Percentiles rank a stretch among this genome's conserved stretches.
phyloP scores from a whole-genome alignment of 2,888 invertebrate species.

The Drosophila infuscata region DNA sequence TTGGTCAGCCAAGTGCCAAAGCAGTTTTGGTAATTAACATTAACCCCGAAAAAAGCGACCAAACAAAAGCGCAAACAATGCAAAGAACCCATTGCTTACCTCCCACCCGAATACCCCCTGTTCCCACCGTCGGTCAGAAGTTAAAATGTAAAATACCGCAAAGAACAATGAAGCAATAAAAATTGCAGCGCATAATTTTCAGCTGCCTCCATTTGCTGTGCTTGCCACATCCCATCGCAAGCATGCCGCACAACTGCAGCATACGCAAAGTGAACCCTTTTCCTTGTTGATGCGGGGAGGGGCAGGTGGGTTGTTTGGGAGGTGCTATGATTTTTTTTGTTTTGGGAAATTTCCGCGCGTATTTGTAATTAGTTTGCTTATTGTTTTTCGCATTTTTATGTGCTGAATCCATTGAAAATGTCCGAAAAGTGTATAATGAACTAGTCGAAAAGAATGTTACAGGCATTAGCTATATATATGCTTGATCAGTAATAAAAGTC shows the following conservation, averaged over 20 bases:
- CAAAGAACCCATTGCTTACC: slow-evolving; percentile 62
- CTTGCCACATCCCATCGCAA: slow-evolving; percentile 8
- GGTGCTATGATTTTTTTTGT: slow-evolving; percentile 1
- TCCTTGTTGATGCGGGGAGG: slow-evolving; percentile 29
- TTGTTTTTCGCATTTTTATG: slow-evolving; percentile 50
- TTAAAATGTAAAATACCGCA: slow-evolving; percentile 43
- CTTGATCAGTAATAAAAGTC: background rate
- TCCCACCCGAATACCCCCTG: background rate
- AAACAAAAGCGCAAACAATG: slow-evolving; percentile 66
- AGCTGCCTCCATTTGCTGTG: slow-evolving; percentile 49
- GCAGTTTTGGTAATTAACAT: slow-evolving; percentile 81
- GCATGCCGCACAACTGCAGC: slow-evolving; percentile 14
- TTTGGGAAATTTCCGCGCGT: slow-evolving; percentile 74
- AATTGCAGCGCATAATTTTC: slow-evolving; percentile 82
- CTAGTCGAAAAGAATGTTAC: background rate
- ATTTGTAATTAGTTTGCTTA: slow-evolving; percentile 77
- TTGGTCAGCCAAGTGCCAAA: slow-evolving; percentile 73
- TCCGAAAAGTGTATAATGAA: background rate
- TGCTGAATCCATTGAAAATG: background rate
- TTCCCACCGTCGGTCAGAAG: slow-evolving; percentile 31
- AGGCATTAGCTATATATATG: background rate
- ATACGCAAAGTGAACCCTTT: slow-evolving; percentile 61
- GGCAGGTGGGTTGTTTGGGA: background rate
- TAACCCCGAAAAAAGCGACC: slow-evolving; percentile 70
- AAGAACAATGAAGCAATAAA: slow-evolving; percentile 81